phyloP scores from a whole-genome alignment of 2,113 vertebrate species.

The Myrmecophaga tridactyla region DNA sequence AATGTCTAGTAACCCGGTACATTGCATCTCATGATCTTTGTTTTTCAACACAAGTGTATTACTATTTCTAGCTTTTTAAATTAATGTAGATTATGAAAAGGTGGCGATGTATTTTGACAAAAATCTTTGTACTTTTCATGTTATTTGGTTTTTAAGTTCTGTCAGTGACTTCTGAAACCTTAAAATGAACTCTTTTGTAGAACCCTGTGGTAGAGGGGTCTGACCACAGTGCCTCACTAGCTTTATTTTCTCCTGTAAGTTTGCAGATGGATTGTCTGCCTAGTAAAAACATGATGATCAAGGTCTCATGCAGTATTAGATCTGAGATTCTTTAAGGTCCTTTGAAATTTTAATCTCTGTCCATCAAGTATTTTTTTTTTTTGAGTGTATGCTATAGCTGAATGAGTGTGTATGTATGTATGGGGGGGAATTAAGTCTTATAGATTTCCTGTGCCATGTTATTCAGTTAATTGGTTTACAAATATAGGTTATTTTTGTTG shows the following conservation, averaged over 20 bases:
- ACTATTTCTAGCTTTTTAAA: conserved; percentile 75
- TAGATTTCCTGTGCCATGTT: conserved; percentile 38
- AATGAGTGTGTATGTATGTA: not conserved
- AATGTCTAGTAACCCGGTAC: conserved; percentile 78
- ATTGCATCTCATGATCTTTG: conserved; percentile 70
- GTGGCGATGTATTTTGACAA: conserved; percentile 75
- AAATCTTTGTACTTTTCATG: conserved; percentile 74
- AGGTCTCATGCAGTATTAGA: conserved; percentile 3
- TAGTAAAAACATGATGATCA: conserved; percentile 56
- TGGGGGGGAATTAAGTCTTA: not conserved
- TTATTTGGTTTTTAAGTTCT: conserved; percentile 78
- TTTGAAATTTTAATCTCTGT: not conserved
- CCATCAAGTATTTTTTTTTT: conserved; percentile 31
- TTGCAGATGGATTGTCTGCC: conserved; percentile 23
- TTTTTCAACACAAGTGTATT: conserved; percentile 69
- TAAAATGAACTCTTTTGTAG: conserved; percentile 67
- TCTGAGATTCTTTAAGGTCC: conserved; percentile 1
- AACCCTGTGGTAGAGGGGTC: conserved; percentile 42
- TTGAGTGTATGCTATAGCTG: not conserved
- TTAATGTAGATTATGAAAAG: conserved; percentile 69
- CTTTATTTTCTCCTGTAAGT: conserved; percentile 46
- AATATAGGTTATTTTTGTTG: not conserved
- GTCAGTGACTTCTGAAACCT: conserved; percentile 36
- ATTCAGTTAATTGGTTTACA: conserved; percentile 53
- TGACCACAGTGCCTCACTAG: conserved; percentile 39